These are phyloP conservation scores for Remorina albescens DNA, from an alignment of 2,797 vertebrate species.

Conservation along the genomic window DNA sequence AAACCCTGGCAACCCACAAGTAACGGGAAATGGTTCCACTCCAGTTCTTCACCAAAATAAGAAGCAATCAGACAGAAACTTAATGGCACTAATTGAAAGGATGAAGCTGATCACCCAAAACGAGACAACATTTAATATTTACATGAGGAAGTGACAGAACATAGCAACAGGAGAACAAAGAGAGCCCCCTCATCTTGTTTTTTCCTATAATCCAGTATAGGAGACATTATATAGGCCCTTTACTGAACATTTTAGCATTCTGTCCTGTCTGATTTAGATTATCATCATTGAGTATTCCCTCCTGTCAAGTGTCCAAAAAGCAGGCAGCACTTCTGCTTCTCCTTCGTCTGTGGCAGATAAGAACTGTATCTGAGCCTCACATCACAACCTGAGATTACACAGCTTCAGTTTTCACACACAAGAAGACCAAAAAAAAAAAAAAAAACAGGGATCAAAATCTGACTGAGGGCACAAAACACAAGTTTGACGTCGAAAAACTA, in stretches of 20 bases:
- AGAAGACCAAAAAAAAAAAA: neutral
- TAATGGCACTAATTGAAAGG: neutral
- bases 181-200: too few species aligned
- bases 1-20: neutral
- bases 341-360: neutral
- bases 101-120: neutral
- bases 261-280: neutral
- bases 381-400: neutral
- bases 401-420: slow-evolving; percentile 11
- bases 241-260: too few species aligned
- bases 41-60: neutral
- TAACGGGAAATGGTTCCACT: neutral
- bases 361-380: neutral
- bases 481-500: neutral
- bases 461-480: slow-evolving; percentile 1
- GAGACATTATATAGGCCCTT: neutral
- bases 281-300: neutral
- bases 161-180: neutral
- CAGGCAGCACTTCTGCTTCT: neutral
- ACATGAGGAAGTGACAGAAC: neutral
- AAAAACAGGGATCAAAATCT: neutral
- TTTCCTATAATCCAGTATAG: neutral
- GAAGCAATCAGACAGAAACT: too few species aligned
- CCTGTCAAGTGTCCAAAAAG: neutral
- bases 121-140: neutral